A percentile compares a stretch with the other conserved stretches of the same genome.
Conservation (phyloP, 2,888 invertebrate genomes). For the Pyrrhia umbra region DNA sequence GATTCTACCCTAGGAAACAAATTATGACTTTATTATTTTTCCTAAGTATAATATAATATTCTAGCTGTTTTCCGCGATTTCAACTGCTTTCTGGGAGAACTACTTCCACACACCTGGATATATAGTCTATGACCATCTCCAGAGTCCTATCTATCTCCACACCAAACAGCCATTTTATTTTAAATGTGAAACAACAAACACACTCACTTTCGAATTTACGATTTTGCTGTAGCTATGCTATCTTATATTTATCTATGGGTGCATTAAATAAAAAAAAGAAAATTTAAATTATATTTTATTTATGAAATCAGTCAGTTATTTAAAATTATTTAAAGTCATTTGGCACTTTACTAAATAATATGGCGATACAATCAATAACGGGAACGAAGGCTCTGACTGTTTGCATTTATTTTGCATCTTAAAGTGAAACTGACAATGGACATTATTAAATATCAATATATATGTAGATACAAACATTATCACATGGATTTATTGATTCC, state of each 20-base stretch:
- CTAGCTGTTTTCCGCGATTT: too few species aligned
- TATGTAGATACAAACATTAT: conserved; percentile 52
- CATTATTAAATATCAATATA: conserved; percentile 32
- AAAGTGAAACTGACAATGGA: conserved; percentile 44
- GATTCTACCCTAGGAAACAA: too few species aligned
- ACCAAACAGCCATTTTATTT: too few species aligned
- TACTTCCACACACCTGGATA: too few species aligned
- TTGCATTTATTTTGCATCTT: conserved; percentile 20
- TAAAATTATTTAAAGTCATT: conserved; percentile 86
- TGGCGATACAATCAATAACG: conserved; percentile 76
- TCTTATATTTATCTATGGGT: neutral
- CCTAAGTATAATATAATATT: too few species aligned
- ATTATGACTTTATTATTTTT: neutral
- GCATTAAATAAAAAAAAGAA: conserved; percentile 22
- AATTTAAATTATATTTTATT: conserved; percentile 74
- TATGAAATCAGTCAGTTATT: conserved; percentile 85
- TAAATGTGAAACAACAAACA: too few species aligned
- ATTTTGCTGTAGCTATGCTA: neutral
- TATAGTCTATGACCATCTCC: too few species aligned
- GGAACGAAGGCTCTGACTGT: conserved; percentile 66
- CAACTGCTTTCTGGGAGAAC: too few species aligned
- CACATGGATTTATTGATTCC: conserved; percentile 53
- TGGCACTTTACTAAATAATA: conserved; percentile 89
- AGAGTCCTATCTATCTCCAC: too few species aligned
- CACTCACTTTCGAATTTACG: too few species aligned